Base-by-base conservation (phyloP, 2,888 invertebrate genomes). In the Nesidiocoris tenuis region DNA sequence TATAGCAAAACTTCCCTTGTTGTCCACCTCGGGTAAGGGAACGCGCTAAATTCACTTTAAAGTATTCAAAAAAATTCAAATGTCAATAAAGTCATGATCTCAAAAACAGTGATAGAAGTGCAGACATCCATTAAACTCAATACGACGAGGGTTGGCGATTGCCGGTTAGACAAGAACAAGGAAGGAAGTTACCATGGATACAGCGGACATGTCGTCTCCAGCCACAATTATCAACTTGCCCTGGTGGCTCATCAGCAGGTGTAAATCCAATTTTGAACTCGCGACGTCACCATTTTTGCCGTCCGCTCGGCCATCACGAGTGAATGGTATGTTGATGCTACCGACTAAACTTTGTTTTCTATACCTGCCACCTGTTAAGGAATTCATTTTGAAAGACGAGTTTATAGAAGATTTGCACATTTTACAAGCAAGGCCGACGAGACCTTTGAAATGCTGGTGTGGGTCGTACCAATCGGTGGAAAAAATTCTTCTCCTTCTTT, bases 271-370 rank as follows among this genome's bases (percentile, higher is more conserved):
- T 74, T 90, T 88, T 18, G 88, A 87, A 1, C 88, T 84, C 39
- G 12, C 12, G 12, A 93, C 90, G 16, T 90, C 88, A 79, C 92
- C 90, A 5, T 93, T 83, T 25, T 82, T 82, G 80, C 91, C 89
- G 68, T 86, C 87, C 78, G 90, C 89, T 0, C 89, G 89, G 68
- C 92, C 85, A 78, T 90, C 89, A 0, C 95, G 90, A 18, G 91
- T 90, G 84, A 92, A 93, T 1, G 96, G 96, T 82, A 97, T 90
- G 84, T 95, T 96, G 70, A 96, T 88, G 83, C 95, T 95, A 67
- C 90, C 90, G 16, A 89, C 88, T 74, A 96, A 88, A 78, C 91
- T 90, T 74, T 92, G 92, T 80, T 93, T 89, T 77, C 90, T 89
- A 83, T 88, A 96, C 81, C 93, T 93, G 66, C 19, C 9, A 70